A percentile compares a stretch with the other conserved stretches of the same genome.
phyloP scores from a whole-genome alignment of 2,113 vertebrate species.

The Callospermophilus lateralis region DNA sequence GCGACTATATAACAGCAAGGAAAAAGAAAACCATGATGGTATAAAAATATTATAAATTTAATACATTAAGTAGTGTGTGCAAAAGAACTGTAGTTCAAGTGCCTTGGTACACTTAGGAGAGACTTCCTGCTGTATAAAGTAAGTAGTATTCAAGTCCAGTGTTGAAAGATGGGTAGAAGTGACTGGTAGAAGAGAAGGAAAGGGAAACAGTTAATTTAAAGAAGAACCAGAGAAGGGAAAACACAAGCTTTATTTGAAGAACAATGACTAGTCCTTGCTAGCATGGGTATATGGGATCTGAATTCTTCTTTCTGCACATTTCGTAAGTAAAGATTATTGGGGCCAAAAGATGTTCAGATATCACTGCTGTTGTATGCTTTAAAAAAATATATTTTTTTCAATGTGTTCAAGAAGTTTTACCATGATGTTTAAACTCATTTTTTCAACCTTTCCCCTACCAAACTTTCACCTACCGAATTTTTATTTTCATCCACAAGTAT shows the following conservation, averaged over 20 bases:
- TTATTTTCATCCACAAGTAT: not conserved
- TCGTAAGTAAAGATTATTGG: not conserved
- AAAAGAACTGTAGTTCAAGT: not conserved
- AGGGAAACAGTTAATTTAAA: not conserved
- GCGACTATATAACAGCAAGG: not conserved
- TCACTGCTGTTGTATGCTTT: not conserved
- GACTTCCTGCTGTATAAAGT: not conserved
- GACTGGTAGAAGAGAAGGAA: not conserved
- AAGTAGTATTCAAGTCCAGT: not conserved
- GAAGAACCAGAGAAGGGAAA: not conserved
- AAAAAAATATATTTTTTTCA: not conserved
- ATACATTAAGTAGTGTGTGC: not conserved
- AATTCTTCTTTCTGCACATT: not conserved
- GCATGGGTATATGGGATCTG: accelerated
- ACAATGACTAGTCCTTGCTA: not conserved
- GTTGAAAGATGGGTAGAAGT: not conserved
- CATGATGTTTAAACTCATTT: not conserved
- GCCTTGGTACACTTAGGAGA: not conserved
- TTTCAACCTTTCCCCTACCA: not conserved
- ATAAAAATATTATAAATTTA: conserved; percentile 33
- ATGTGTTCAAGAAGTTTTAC: not conserved
- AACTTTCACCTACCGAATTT: not conserved
- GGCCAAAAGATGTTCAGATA: not conserved
- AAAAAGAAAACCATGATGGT: not conserved
- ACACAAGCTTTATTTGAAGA: not conserved